Percentiles rank a stretch among this genome's conserved stretches.
phyloP scores from a whole-genome alignment of 1,140 invertebrate species.

The Neodiprion virginianus region DNA sequence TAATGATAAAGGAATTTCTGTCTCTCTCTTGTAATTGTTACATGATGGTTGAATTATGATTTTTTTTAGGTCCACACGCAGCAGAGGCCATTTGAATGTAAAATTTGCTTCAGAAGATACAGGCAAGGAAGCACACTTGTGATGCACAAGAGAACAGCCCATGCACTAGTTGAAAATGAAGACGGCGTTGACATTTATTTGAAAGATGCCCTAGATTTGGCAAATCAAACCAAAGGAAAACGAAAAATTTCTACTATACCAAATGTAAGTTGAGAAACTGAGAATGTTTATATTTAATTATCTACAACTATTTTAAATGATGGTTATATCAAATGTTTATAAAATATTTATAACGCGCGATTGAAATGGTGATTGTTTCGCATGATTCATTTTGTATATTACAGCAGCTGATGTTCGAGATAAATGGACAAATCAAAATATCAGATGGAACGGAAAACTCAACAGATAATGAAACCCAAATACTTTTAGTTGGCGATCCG shows the following conservation, averaged over 20 bases:
- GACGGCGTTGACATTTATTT: slow-evolving; percentile 42
- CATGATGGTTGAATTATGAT: no score
- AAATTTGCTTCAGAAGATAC: slow-evolving; percentile 67
- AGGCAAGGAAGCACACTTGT: slow-evolving; percentile 69
- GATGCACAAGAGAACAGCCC: slow-evolving; percentile 65
- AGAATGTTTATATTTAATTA: background rate
- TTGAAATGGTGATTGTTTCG: no score
- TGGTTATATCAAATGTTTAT: background rate
- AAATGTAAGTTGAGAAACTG: slow-evolving; percentile 23
- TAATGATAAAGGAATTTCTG: no score
- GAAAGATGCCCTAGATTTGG: slow-evolving; percentile 36
- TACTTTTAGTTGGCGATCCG: slow-evolving; percentile 49
- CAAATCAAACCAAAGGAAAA: slow-evolving; percentile 32
- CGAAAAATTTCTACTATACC: slow-evolving; percentile 26
- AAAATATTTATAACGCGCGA: background rate
- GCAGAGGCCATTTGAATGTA: slow-evolving; percentile 68
- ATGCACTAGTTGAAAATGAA: slow-evolving; percentile 44
- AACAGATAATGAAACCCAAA: slow-evolving; percentile 48
- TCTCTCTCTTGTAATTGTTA: no score
- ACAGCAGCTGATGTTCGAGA: slow-evolving; percentile 31
- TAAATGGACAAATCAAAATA: slow-evolving; percentile 41
- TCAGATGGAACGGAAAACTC: slow-evolving; percentile 37
- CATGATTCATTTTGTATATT: slow-evolving; percentile 13
- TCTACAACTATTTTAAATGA: background rate
- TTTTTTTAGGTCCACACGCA: slow-evolving; percentile 65